Evolutionary conservation across 1,140 invertebrate genomes (phyloP).

Genomic region (Coelopa frigida): DNA sequence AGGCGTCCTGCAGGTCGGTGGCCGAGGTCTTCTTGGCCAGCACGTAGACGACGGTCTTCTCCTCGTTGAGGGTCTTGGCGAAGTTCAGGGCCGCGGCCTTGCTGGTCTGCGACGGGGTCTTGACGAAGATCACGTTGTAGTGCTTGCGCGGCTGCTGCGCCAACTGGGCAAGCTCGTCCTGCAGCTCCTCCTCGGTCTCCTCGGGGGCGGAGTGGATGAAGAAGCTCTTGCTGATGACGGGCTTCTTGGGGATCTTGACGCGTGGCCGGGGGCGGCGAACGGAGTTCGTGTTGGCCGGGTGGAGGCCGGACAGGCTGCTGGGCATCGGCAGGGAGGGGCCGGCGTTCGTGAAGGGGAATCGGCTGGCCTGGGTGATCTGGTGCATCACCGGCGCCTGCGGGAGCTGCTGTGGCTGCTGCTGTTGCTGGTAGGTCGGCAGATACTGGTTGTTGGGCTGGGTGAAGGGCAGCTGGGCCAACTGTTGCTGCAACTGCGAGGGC

Average conservation of each 20-base stretch:
- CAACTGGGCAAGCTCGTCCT: constrained; percentile 34
- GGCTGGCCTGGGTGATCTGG: constrained; percentile 29
- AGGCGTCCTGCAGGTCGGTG: constrained; percentile 66
- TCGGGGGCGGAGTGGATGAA: constrained; percentile 42
- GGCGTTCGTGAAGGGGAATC: constrained; percentile 23
- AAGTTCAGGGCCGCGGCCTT: constrained; percentile 56
- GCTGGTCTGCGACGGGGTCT: constrained; percentile 65
- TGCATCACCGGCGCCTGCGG: neutral
- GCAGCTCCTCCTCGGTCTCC: constrained; percentile 39
- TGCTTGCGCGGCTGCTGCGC: constrained; percentile 39
- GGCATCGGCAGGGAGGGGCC: constrained; percentile 25
- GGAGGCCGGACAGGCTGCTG: constrained; percentile 25
- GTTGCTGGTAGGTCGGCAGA: constrained; percentile 20
- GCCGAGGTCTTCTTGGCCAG: constrained; percentile 70
- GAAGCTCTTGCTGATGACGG: constrained; percentile 41
- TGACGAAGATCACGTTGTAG: constrained; percentile 75
- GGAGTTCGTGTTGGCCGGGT: constrained; percentile 2
- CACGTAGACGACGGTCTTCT: constrained; percentile 80
- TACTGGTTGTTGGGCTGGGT: constrained; percentile 12
- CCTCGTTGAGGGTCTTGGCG: constrained; percentile 63
- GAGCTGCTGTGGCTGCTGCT: constrained; percentile 18
- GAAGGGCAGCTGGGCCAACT: neutral
- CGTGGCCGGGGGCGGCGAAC: constrained; percentile 30
- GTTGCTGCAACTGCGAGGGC: neutral
- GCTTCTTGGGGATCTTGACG: constrained; percentile 27